Evolutionary conservation across 2,113 vertebrate species (phyloP), one percentile per base, ranked within the genome.

Genomic region (Potamarius usumacintae): DNA sequence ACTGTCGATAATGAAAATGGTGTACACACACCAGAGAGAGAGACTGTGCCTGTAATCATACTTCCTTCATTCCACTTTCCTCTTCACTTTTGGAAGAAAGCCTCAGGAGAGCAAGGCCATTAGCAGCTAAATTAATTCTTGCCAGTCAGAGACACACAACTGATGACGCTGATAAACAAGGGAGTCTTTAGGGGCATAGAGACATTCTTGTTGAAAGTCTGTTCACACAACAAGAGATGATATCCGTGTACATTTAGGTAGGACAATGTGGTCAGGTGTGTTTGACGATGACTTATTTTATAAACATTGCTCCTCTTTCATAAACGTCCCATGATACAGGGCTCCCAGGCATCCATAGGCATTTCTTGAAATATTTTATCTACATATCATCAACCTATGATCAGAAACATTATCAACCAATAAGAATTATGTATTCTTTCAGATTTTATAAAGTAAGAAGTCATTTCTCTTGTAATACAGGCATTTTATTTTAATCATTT

Each of bases 121-220:
- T 88, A 88, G 77, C 88, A 89, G 81, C 80, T 83, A 84, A 84
- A 88, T 85, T 55, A 87, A 88, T 88, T 86, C 50, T 87, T 82
- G 84, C 82, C 82, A 76, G 87, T 78, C 72, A 88, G 79, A 60
- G 85, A 85, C 50, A 85, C 62, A 48, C 62, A 85, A 84, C 50
- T 83, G 88, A 89, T 78, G 88, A 85, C 78, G 86, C 50, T 83
- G 89, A 91, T 88, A 83, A 90, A 88, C 65, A 69, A 81, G 87
- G n/a, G n/a, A 34, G 42, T 83, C 83, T 86, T 60, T 25, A 80
- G 86, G 77, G 81, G 78, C 8, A 11, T 12, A 27, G 82, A 83
- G 82, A 57, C 14, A 11, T 62, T 84, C 22, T n/a, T 81, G 67
- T 52, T 42, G 71, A 80, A 86, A 57, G 77, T 82, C 80, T 76